phyloP scores from a whole-genome alignment of 2,797 vertebrate genomes.

The Diglossa cyanea region DNA sequence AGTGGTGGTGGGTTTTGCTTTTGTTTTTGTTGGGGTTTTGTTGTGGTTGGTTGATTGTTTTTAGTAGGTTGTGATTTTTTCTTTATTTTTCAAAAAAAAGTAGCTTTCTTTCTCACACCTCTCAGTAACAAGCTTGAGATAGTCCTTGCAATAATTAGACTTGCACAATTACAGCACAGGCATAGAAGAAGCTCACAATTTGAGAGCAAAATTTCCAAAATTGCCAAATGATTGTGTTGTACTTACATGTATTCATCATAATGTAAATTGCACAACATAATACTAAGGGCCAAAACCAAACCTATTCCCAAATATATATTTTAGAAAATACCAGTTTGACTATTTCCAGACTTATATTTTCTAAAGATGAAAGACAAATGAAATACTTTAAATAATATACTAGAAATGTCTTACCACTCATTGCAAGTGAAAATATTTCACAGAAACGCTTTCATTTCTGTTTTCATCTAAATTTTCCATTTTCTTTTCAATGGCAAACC shows the following conservation, averaged over 20 bases:
- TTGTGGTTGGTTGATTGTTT: background rate
- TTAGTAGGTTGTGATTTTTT: fast-evolving
- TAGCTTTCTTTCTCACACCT: fast-evolving
- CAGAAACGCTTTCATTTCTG: background rate
- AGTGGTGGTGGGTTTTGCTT: fast-evolving
- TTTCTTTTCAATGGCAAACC: background rate
- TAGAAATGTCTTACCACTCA: background rate
- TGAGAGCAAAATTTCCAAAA: background rate
- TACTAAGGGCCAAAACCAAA: background rate
- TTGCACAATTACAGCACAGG: background rate
- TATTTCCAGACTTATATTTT: background rate
- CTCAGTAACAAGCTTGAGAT: background rate
- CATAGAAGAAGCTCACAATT: background rate
- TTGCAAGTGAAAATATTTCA: background rate
- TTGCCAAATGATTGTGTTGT: background rate
- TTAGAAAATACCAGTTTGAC: background rate
- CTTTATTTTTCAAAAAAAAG: fast-evolving
- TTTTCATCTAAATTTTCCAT: background rate
- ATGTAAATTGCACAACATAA: background rate
- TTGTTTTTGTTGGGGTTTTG: background rate
- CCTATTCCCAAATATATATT: background rate
- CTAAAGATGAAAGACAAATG: background rate
- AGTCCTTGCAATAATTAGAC: background rate
- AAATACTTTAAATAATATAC: background rate
- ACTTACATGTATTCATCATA: background rate